A percentile compares a stretch with the other conserved stretches of the same genome.
Conservation (phyloP, 2,113 vertebrate species). For the Anthoscopus minutus region DNA sequence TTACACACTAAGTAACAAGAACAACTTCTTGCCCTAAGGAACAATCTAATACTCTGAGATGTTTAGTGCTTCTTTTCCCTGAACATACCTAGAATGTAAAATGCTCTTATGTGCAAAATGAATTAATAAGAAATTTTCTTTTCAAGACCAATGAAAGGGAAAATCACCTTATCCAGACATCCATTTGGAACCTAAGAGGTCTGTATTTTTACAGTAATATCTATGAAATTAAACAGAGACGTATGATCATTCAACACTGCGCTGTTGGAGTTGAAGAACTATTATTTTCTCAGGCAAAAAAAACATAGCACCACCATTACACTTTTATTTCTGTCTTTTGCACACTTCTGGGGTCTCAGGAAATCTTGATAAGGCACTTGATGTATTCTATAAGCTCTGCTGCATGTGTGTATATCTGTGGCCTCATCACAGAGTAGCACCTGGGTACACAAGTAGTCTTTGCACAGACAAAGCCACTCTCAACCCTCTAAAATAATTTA, state of each 20-base stretch:
- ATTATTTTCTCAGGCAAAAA: neutral
- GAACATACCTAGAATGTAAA: neutral
- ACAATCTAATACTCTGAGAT: neutral
- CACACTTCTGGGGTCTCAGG: neutral
- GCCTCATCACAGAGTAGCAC: neutral
- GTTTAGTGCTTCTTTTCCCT: neutral
- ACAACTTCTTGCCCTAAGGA: neutral
- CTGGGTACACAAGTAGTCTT: neutral
- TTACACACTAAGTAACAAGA: neutral
- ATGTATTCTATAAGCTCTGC: neutral
- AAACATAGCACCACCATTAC: accelerated
- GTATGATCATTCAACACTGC: neutral
- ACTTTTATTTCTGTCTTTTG: neutral
- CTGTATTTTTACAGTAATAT: neutral
- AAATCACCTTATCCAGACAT: neutral
- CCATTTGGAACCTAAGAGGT: neutral
- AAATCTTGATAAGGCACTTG: neutral
- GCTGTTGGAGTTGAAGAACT: neutral
- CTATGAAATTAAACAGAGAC: neutral
- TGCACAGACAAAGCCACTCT: neutral
- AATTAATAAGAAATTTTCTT: neutral
- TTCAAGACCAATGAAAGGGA: neutral
- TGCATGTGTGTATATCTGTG: neutral
- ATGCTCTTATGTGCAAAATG: neutral
- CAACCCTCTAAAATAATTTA: neutral